Base-by-base conservation (phyloP, 2,888 invertebrate species). In the Elegia similella region DNA sequence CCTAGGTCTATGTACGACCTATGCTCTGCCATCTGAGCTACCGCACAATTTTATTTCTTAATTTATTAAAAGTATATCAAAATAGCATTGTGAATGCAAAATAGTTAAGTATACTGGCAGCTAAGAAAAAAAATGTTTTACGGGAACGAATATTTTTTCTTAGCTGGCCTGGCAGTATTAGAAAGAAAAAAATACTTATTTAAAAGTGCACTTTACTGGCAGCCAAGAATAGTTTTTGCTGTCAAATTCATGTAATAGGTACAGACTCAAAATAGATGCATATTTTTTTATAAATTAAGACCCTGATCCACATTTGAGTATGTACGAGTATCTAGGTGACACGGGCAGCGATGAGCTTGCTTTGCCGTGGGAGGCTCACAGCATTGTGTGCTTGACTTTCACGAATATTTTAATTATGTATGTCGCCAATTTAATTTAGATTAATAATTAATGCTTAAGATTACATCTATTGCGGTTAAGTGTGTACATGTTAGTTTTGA, bases 391-490 rank as follows among this genome's bases (percentile, higher is more conserved):
- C 44, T 43, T 62, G 64, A 84, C 89, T 88, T 88, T 89, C 89
- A 87, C 87, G 85, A 85, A 85, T 85, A 79, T 80, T 79, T 86
- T 86, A 86, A 86, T 83, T 82, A 81, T 80, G 70, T 78, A 69
- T 84, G 86, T 84, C 84, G 82, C 81, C 78, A 88, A 86, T 86
- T 86, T 85, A 82, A 85, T 81, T 82, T 82, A 76, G 76, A 74
- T 81, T 85, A 79, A 79, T 80, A 79, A 80, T 81, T 71, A 66
- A 68, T 70, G 59, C 64, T 44, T 60, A 42, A 67, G 67, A 67
- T 69, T 59, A 43, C 61, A 65, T 62, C 64, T 52, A 48, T 47
- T 57, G 55, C 55, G 47, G 52, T 56, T 56, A 56, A 56, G 44
- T 54, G 54, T 44, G 15, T 8, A 32, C 12, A 48, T 56, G 56